Percentiles rank a stretch among this genome's conserved stretches.
These are phyloP conservation scores for Platorchestia sp. DNA, from an alignment of 1,140 invertebrate species.

Conservation along the genomic window DNA sequence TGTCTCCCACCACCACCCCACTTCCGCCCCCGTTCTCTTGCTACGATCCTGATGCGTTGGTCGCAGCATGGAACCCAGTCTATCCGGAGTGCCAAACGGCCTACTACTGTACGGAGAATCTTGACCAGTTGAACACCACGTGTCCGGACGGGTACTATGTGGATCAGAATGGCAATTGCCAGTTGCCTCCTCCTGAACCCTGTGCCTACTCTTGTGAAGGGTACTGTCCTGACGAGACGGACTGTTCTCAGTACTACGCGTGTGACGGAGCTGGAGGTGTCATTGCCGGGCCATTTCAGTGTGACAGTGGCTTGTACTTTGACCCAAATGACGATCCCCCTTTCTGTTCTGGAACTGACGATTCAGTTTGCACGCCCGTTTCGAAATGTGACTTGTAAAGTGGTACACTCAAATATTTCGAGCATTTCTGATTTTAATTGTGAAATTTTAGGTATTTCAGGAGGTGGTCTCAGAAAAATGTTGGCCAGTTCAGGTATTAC, in stretches of 20 bases:
- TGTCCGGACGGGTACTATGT: background rate
- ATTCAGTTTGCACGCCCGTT: background rate
- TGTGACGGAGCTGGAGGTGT: background rate
- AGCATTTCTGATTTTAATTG: no score
- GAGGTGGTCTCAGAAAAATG: background rate
- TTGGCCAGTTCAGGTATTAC: no score
- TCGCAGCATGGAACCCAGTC: background rate
- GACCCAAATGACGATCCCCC: background rate
- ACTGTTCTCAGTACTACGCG: background rate
- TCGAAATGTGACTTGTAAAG: background rate
- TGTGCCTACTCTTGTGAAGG: background rate
- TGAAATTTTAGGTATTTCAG: no score
- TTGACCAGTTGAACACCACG: background rate
- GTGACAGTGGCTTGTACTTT: background rate
- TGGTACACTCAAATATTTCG: no score
- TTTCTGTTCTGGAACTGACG: background rate
- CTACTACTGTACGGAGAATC: background rate
- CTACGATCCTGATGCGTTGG: background rate
- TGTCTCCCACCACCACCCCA: background rate
- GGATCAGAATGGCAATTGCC: background rate
- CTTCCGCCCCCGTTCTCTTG: background rate
- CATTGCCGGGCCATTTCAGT: background rate
- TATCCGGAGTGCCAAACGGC: background rate
- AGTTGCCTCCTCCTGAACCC: background rate
- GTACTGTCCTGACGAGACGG: conserved; percentile 2